Percentiles rank a stretch among this genome's conserved stretches.
phyloP scores from a whole-genome alignment of 2,888 invertebrate genomes.

The Drosophila mulleri region DNA sequence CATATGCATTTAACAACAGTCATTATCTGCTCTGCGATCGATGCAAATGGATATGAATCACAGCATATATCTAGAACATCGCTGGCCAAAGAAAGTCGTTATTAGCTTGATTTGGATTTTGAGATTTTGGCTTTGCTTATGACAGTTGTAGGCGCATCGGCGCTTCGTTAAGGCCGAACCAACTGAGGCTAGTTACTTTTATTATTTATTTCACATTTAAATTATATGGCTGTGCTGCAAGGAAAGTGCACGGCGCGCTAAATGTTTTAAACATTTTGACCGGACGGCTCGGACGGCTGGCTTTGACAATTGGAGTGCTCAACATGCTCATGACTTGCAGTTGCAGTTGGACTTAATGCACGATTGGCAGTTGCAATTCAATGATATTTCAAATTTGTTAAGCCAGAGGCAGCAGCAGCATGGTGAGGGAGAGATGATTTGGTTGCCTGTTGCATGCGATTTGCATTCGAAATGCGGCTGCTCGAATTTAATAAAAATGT shows the following conservation, averaged over 20 bases:
- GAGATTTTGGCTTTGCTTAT: not conserved
- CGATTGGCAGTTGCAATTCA: constrained; percentile 84
- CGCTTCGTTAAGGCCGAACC: not conserved
- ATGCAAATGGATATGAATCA: constrained; percentile 1
- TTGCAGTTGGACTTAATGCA: constrained; percentile 69
- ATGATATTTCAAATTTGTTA: constrained; percentile 77
- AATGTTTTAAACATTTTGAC: constrained; percentile 70
- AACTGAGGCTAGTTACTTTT: constrained; percentile 38
- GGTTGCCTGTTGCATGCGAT: constrained; percentile 60
- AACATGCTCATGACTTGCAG: constrained; percentile 32
- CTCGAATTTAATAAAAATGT: constrained; percentile 80
- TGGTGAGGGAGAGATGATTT: not conserved
- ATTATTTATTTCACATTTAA: constrained; percentile 73
- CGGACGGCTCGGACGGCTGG: constrained; percentile 11
- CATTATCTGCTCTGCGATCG: not conserved
- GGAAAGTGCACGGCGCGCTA: constrained; percentile 74
- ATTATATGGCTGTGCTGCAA: constrained; percentile 66
- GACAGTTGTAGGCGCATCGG: constrained; percentile 11
- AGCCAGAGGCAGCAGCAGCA: constrained; percentile 18
- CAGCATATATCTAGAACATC: not conserved
- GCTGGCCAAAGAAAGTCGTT: not conserved
- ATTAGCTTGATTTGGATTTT: not conserved
- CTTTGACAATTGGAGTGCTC: constrained; percentile 15
- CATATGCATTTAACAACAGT: constrained; percentile 7
- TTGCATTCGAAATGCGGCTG: constrained; percentile 74